Evolutionary conservation across 1,140 invertebrate species (phyloP), one percentile per base, ranked within the genome.

Genomic region (Muscidifurax raptorellus): DNA sequence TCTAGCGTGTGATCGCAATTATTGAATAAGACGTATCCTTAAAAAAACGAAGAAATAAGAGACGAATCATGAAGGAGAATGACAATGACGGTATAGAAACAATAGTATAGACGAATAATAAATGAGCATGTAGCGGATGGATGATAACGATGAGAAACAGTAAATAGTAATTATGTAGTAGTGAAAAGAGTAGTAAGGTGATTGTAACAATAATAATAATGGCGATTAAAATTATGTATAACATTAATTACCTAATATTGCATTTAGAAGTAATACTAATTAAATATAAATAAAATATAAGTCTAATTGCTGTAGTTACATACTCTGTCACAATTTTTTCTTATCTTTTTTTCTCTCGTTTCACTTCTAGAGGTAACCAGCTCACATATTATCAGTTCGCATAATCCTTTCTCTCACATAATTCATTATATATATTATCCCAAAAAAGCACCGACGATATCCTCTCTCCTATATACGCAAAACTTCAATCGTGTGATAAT

Each of bases 271-370:
- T 85, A 85, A 85, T 85, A 85, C 84, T 85, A 82, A 85, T 82
- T 85, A 85, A 82, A 85, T 85, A 85, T 85, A 85, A 82, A 82
- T 85, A 85, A 82, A 82, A 82, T 85, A 78, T 72, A 78, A 77
- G 22, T 85, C 72, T 85, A 82, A 85, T 75, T 84, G 69, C 74
- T 85, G 52, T 81, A 85, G 74, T 81, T 81, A 85, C 83, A 81
- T 77, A 77, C 28, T 85, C 67, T 82, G 74, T 85, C 80, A 78
- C 75, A 82, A 82, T 82, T 85, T 82, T 85, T 71, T 59, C 71
- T 36, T 22, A 27, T 77, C 18, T 80, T 67, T 64, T 15, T 18
- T 71, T 84, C 40, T 84, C 27, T 67, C 27, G 71, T 80, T 80
- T 85, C 59, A 64, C 66, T 78, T 83, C 13, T 72, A 80, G 83